Conservation (phyloP, 1,140 invertebrate species). For the Drosophila ficusphila region DNA sequence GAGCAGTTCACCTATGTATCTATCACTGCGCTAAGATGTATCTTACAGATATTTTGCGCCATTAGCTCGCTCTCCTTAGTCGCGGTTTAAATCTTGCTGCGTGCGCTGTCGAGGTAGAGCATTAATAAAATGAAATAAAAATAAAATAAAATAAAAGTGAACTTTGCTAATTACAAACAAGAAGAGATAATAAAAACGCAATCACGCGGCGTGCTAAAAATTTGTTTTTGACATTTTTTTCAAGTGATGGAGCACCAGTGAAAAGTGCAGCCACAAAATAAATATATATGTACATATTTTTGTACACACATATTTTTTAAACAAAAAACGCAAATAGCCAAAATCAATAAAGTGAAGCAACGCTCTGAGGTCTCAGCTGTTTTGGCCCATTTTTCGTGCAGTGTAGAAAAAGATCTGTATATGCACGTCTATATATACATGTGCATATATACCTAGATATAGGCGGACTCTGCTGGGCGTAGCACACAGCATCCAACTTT, state of each 20-base stretch:
- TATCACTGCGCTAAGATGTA: slow-evolving; percentile 26
- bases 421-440: slow-evolving; percentile 23
- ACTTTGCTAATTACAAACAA: slow-evolving; percentile 2
- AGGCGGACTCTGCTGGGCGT: slow-evolving; percentile 35
- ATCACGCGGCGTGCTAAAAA: slow-evolving; percentile 25
- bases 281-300: not conserved
- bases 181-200: not conserved
- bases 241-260: slow-evolving; percentile 24
- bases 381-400: slow-evolving; percentile 13
- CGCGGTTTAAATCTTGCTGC: slow-evolving; percentile 18
- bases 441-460: slow-evolving; percentile 33
- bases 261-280: slow-evolving; percentile 5
- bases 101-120: slow-evolving; percentile 24
- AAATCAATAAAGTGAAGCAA: slow-evolving; percentile 14
- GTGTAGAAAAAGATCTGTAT: slow-evolving; percentile 32
- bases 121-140: not conserved
- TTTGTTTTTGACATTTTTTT: slow-evolving; percentile 19
- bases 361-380: slow-evolving; percentile 12
- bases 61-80: slow-evolving; percentile 19
- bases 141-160: slow-evolving; percentile 1
- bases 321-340: not conserved
- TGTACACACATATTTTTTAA: not conserved
- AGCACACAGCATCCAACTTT: slow-evolving; percentile 41
- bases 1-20: slow-evolving; percentile 26
- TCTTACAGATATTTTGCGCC: slow-evolving; percentile 37